phyloP scores from a whole-genome alignment of 2,113 vertebrate genomes.

The Climacteris rufus region DNA sequence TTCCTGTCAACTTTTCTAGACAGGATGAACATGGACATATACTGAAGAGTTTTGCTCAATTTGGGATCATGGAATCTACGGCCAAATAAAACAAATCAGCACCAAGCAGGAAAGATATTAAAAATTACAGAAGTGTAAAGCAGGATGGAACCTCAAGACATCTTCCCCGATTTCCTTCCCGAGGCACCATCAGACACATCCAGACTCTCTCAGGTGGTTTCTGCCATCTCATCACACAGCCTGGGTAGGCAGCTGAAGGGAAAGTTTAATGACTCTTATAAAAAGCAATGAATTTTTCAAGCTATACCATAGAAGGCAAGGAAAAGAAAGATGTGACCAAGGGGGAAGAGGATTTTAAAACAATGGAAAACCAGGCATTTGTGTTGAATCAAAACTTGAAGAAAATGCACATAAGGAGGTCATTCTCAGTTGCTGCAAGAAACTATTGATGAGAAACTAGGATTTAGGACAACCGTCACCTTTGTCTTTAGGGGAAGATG shows the following conservation, averaged over 20 bases:
- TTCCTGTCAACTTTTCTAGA: background rate
- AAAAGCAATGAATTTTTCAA: background rate
- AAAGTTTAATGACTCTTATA: background rate
- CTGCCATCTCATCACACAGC: background rate
- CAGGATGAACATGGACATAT: background rate
- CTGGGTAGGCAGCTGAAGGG: background rate
- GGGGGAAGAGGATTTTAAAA: background rate
- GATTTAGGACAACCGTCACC: background rate
- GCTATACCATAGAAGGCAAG: background rate
- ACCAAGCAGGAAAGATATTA: background rate
- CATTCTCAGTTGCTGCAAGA: background rate
- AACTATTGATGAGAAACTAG: background rate
- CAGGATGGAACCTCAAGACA: background rate
- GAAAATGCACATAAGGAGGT: background rate
- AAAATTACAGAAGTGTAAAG: background rate
- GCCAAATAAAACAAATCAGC: background rate
- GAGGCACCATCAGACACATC: background rate
- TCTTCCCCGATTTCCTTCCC: background rate
- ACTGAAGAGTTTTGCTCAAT: background rate
- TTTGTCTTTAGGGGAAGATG: background rate
- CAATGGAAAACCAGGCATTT: background rate
- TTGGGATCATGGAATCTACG: background rate
- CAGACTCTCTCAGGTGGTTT: background rate
- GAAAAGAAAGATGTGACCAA: background rate
- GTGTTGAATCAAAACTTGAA: background rate